Evolutionary conservation across 1,140 invertebrate species (phyloP), one percentile per base, ranked within the genome.

Genomic region (Lepidotrigona ventralis): DNA sequence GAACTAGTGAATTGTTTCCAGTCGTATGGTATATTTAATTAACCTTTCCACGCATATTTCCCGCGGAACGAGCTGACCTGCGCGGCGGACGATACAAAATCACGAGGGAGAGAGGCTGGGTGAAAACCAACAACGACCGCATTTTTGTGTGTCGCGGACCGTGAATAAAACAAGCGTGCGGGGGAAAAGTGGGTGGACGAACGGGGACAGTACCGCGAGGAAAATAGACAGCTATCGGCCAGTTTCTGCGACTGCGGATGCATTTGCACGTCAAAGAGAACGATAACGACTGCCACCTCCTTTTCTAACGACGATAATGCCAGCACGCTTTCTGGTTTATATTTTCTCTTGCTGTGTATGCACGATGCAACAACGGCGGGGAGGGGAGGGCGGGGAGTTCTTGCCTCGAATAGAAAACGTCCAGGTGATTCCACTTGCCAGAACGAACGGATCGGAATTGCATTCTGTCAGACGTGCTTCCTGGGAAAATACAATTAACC

Each of bases 401-500:
- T 17, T 29, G 46, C 46, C 19, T 19, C n/a, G 46, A 46, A 46
- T 60, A 11, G 23, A 29, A n/a, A 64, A 51, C 64, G n/a, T 54
- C 63, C 21, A 26, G 29, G 6, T 15, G 17, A n/a, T 53, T 60
- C 54, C 39, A 21, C 17, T 87, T 81, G 21, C 58, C 60, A 60
- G 78, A 85, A 58, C 83, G 51, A 53, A 58, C 72, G 63, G 79
- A 88, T 81, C 86, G 86, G 84, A 88, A 88, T 88, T 88, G 84
- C 87, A 86, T 88, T 88, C 84, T 64, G 81, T 72, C 81, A 81
- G 86, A 84, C 86, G 80, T 83, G 80, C 73, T 75, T 56, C 73
- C 81, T 70, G 39, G 63, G 80, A 81, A 86, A 88, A 88, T 85
- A 87, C 81, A 88, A 88, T 83, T 88, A 88, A 88, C 87, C 60